Evolutionary conservation across 2,888 invertebrate genomes (phyloP), one percentile per base, ranked within the genome.

Genomic region (Epinotia brunnichana): DNA sequence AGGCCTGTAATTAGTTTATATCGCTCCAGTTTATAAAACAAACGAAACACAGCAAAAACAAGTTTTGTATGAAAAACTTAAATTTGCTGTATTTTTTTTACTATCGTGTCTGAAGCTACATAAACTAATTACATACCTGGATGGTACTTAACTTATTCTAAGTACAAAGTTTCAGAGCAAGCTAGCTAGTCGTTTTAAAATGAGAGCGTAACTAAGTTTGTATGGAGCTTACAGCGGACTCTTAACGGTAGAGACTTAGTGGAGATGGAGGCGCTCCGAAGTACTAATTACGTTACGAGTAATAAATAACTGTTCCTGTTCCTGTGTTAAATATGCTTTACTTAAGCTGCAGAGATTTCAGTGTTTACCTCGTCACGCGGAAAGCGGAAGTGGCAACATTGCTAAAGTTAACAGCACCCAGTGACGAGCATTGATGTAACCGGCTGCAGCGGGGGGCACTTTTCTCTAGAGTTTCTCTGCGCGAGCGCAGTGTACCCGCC

Each of bases 401-500:
- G 63, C 67, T 74, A 67, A 63, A 68, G 56, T 64, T 61, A 71
- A 68, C 51, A 59, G 35, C n/a, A 21, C 17, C 29, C 66, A 54
- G 39, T 60, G 74, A 71, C 74, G 82, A 85, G 78, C 83, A 86
- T 87, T 90, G 90, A 92, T 91, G 91, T 92, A 92, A 92, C 83
- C 87, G 57, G 68, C 64, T 57, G 63, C 80, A 78, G 83, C 78
- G 83, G 80, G 85, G 86, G 87, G 85, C 80, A 48, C 83, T 88
- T 91, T 92, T 91, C 92, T 90, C 90, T 88, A 77, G 84, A 90
- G 91, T 92, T 91, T 91, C 92, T 86, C 91, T 81, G 73, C 86
- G 85, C 87, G 78, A 81, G 84, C 87, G 87, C 91, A 91, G 92
- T 90, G 77, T 75, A 76, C 77, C 80, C 77, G 83, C 77, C 81